These are phyloP conservation scores for Gadus chalcogrammus DNA, from an alignment of 2,113 vertebrate genomes.

Conservation along the genomic window DNA sequence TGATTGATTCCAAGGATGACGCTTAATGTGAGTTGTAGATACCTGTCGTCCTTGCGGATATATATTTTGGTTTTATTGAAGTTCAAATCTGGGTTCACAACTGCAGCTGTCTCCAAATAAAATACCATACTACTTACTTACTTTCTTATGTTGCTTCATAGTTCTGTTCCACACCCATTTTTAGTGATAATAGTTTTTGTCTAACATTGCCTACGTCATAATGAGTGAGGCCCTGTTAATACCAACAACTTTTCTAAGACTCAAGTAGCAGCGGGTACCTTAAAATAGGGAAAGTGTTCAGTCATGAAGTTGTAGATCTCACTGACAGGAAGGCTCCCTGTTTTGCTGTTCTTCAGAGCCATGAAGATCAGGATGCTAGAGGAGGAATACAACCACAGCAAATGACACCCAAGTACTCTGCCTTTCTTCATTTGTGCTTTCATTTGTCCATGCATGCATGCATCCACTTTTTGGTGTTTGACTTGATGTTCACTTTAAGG, in stretches of 20 bases:
- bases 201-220: too few relatives aligned
- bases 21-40: slow-evolving; percentile 38
- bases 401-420: not conserved
- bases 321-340: slow-evolving; percentile 94
- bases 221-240: too few relatives aligned
- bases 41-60: slow-evolving; percentile 18
- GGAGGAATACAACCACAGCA: slow-evolving; percentile 19
- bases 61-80: slow-evolving; percentile 7
- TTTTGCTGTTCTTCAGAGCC: slow-evolving; percentile 96
- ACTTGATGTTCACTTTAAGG: too few relatives aligned
- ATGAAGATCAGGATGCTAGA: slow-evolving; percentile 97
- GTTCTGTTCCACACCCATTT: too few relatives aligned
- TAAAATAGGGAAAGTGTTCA: slow-evolving; percentile 97
- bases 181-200: too few relatives aligned
- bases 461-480: too few relatives aligned
- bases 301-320: slow-evolving; percentile 99
- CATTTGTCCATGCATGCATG: too few relatives aligned
- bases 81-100: slow-evolving; percentile 21
- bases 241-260: too few relatives aligned
- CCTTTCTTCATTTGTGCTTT: too few relatives aligned
- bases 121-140: too few relatives aligned
- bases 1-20: slow-evolving; percentile 48
- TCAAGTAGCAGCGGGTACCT: slow-evolving; percentile 71
- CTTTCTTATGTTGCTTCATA: too few relatives aligned
- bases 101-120: slow-evolving; percentile 34